phyloP scores from a whole-genome alignment of 2,113 vertebrate species.

The Crotophaga sulcirostris region DNA sequence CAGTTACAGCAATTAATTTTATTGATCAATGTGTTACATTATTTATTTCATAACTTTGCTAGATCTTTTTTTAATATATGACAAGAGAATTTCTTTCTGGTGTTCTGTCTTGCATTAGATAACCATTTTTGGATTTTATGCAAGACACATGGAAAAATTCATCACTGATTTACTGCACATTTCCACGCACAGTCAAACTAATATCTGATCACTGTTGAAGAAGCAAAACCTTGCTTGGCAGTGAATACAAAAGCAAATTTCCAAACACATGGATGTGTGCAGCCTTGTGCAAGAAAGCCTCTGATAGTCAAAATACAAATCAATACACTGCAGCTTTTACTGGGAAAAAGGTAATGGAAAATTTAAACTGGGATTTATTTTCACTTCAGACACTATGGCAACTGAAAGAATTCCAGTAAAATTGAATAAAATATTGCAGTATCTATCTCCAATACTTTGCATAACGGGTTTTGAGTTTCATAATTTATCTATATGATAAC shows the following conservation, averaged over 20 bases:
- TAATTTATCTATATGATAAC: not conserved
- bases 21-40: not conserved
- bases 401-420: not conserved
- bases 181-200: slow-evolving; percentile 37
- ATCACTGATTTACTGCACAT: slow-evolving; percentile 46
- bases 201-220: slow-evolving; percentile 7
- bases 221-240: slow-evolving; percentile 9
- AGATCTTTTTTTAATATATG: not conserved
- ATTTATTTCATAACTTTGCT: not conserved
- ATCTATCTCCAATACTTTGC: not conserved
- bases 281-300: not conserved
- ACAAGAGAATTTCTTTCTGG: not conserved
- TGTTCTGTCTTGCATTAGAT: slow-evolving; percentile 53
- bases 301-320: not conserved
- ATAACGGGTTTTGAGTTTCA: not conserved
- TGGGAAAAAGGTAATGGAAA: not conserved
- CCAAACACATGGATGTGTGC: not conserved
- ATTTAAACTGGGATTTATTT: not conserved
- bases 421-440: not conserved
- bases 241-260: not conserved
- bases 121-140: slow-evolving; percentile 32
- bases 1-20: not conserved
- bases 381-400: not conserved
- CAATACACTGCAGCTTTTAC: not conserved
- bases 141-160: slow-evolving; percentile 57